Conservation (phyloP, 2,797 vertebrate species). For the Spinus olivaceus region DNA sequence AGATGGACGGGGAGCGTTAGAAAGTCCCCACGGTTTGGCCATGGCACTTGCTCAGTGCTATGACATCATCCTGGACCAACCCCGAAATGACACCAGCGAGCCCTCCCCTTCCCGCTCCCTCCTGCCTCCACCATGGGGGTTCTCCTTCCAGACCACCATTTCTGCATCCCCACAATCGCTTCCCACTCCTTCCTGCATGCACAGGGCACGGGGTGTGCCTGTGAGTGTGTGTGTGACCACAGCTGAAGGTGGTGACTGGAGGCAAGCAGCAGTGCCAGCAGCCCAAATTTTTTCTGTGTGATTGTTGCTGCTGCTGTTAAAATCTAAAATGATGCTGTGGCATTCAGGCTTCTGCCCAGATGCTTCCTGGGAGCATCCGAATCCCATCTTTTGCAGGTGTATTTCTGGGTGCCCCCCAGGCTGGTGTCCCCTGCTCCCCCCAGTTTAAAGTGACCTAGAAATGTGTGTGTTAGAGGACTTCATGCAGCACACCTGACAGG, state of each 20-base stretch:
- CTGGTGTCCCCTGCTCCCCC: background rate
- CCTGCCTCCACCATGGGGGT: conserved; percentile 53
- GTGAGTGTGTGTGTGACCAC: background rate
- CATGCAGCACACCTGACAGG: background rate
- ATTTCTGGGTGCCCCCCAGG: background rate
- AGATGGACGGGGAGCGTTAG: conserved; percentile 68
- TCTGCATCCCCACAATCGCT: conserved; percentile 14
- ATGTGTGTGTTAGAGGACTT: background rate
- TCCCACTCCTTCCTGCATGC: background rate
- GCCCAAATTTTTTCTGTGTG: background rate
- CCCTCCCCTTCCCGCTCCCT: conserved; percentile 63
- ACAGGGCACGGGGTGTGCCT: background rate
- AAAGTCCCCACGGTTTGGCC: conserved; percentile 63
- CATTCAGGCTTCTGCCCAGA: background rate
- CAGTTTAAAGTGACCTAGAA: conserved; percentile 50
- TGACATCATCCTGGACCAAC: conserved; percentile 80
- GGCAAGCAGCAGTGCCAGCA: background rate
- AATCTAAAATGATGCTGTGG: conserved; percentile 33
- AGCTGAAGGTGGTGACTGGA: background rate
- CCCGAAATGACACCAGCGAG: conserved; percentile 71
- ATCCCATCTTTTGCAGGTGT: background rate
- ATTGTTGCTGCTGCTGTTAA: conserved; percentile 13
- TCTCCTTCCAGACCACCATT: conserved; percentile 56
- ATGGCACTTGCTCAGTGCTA: conserved; percentile 74
- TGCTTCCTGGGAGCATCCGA: background rate